Base-by-base conservation (phyloP, 2,888 invertebrate species). In the Furcula furcula region DNA sequence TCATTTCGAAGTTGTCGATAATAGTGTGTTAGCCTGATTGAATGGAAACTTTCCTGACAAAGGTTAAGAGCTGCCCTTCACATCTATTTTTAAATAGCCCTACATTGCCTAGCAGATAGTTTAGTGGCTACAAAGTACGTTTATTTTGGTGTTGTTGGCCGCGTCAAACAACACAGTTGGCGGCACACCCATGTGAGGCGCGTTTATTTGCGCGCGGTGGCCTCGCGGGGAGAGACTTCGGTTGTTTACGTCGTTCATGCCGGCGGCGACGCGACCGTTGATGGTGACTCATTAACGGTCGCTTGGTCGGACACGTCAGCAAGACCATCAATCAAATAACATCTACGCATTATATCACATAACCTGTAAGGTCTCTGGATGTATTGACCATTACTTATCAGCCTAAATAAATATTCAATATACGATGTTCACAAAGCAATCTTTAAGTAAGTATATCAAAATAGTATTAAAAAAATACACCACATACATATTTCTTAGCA, bases 271-370 rank as follows among this genome's bases (percentile, higher is more conserved):
- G n/a, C 46, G 50, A 36, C 52, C 49, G 55, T 57, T 62, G 55
- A 47, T 55, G 61, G 60, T 82, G 81, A 81, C 72, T 82, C 82
- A 81, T 69, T 69, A 77, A 66, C 76, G 67, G 68, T 65, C 67
- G 63, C 51, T 64, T 60, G 55, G 59, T 62, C 64, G 56, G 56
- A 56, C 48, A 58, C 46, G 45, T 3, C 4, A 11, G 11, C 7
- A 12, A 11, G 12, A 23, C 23, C 56, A 57, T 58, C 59, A 48
- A 68, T 54, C 56, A 61, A 54, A 51, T 45, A 46, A 32, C 45
- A 40, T 40, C 27, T 14, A 27, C 10, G 9, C 9, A 27, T 15
- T n/a, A 27, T 10, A 27, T n/a, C n/a, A n/a, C n/a, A n/a, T n/a
- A n/a, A n/a, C n/a, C n/a, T n/a, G n/a, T n/a, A n/a, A n/a, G n/a